phyloP scores from a whole-genome alignment of 2,113 vertebrate species.

The Paradoxurus hermaphroditus region DNA sequence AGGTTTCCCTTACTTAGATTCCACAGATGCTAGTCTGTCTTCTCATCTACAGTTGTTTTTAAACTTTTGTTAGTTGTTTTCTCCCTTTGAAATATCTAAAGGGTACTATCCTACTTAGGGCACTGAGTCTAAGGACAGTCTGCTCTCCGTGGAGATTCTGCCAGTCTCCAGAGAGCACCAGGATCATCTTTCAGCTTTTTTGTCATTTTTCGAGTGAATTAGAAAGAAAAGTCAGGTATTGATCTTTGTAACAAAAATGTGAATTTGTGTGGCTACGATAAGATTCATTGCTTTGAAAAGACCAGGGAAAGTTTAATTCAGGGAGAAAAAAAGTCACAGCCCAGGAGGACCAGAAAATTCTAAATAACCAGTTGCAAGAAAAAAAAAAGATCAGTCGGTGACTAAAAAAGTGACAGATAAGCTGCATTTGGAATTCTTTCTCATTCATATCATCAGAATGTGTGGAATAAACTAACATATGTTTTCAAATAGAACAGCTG shows the following conservation, averaged over 20 bases:
- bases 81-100: neutral
- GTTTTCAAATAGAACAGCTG: slow-evolving; percentile 26
- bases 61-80: neutral
- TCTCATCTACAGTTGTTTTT: neutral
- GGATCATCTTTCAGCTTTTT: neutral
- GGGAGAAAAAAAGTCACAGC: neutral
- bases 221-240: slow-evolving; percentile 4
- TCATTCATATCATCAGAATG: neutral
- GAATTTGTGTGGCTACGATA: neutral
- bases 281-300: slow-evolving; percentile 12
- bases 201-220: neutral
- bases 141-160: neutral
- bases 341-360: neutral
- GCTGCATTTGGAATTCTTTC: slow-evolving; percentile 3
- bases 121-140: neutral
- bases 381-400: neutral
- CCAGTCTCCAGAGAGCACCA: neutral
- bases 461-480: neutral
- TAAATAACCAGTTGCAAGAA: neutral
- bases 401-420: slow-evolving; percentile 9
- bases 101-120: neutral
- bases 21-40: neutral
- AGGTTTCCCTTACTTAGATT: neutral
- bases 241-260: slow-evolving; percentile 15
- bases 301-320: neutral